phyloP scores from a whole-genome alignment of 2,888 invertebrate genomes.

The Imbricaverruca yamaguchii region DNA sequence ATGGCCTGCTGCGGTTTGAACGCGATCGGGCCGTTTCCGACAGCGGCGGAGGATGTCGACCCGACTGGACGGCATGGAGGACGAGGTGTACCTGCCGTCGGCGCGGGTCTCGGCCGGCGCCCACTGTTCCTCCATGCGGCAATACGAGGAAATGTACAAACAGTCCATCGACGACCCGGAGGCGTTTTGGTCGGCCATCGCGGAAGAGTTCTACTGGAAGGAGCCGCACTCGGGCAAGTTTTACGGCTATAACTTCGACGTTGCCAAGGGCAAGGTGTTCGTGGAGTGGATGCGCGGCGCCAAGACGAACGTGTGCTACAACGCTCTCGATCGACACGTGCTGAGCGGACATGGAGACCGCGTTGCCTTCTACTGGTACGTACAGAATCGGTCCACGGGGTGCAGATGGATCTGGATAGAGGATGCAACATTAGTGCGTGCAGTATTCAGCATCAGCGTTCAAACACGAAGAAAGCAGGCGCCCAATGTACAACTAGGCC shows the following conservation, averaged over 20 bases:
- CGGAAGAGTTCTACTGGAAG: slow-evolving; percentile 91
- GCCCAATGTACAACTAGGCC: too few species aligned
- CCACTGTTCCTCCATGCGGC: slow-evolving; percentile 59
- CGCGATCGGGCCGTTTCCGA: too few species aligned
- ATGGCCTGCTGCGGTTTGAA: too few species aligned
- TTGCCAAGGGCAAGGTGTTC: slow-evolving; percentile 76
- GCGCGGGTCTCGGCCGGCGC: slow-evolving; percentile 32
- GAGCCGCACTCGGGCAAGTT: slow-evolving; percentile 64
- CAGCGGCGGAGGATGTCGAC: neutral
- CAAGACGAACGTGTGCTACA: slow-evolving; percentile 91
- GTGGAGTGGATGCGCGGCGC: slow-evolving; percentile 95
- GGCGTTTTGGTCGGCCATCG: slow-evolving; percentile 86
- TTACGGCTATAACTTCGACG: slow-evolving; percentile 86
- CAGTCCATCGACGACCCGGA: slow-evolving; percentile 80
- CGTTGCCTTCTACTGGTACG: slow-evolving; percentile 89
- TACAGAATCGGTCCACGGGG: neutral
- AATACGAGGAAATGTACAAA: slow-evolving; percentile 75
- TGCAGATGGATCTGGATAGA: too few species aligned
- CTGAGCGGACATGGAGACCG: slow-evolving; percentile 80
- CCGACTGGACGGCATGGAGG: neutral
- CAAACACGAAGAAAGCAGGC: too few species aligned
- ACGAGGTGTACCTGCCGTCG: slow-evolving; percentile 1
- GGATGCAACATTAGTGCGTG: too few species aligned
- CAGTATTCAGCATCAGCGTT: too few species aligned
- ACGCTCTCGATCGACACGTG: slow-evolving; percentile 85